phyloP scores from a whole-genome alignment of 2,888 invertebrate genomes.

The Agrilus cyanescens region DNA sequence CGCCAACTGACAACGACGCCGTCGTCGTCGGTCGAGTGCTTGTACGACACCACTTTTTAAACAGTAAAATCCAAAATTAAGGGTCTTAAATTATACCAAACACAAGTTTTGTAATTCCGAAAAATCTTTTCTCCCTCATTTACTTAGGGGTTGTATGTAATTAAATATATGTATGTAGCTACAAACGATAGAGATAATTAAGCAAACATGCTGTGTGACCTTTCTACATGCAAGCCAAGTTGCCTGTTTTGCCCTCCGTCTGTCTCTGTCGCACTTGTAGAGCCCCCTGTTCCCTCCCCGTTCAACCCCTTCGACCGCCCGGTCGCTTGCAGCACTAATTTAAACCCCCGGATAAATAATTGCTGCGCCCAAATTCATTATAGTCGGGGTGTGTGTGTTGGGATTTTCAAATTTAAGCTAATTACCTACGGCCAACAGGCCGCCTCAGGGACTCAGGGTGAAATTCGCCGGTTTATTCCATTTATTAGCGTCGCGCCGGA shows the following conservation, averaged over 20 bases:
- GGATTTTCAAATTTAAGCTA: conserved; percentile 19
- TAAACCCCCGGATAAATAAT: conserved; percentile 24
- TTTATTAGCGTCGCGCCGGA: background rate
- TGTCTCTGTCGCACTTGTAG: background rate
- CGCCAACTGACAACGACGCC: background rate
- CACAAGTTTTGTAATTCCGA: too few relatives aligned
- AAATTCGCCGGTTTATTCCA: too few relatives aligned
- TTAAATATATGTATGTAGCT: too few relatives aligned
- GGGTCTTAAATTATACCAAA: too few relatives aligned
- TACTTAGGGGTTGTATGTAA: too few relatives aligned
- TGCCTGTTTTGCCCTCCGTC: background rate
- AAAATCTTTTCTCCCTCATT: too few relatives aligned
- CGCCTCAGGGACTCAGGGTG: conserved; percentile 10
- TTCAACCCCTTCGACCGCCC: conserved; percentile 3
- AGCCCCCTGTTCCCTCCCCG: background rate
- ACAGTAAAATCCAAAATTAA: too few relatives aligned
- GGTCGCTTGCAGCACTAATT: conserved; percentile 22
- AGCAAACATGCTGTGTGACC: conserved; percentile 22
- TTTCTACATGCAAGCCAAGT: conserved; percentile 16
- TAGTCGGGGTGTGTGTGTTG: conserved; percentile 17
- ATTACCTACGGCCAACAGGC: conserved; percentile 11
- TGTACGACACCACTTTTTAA: too few relatives aligned
- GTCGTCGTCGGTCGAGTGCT: too few relatives aligned
- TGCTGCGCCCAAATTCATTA: conserved; percentile 24
- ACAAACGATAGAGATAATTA: conserved; percentile 17